phyloP scores from a whole-genome alignment of 2,797 vertebrate genomes.

The Mus spretus region DNA sequence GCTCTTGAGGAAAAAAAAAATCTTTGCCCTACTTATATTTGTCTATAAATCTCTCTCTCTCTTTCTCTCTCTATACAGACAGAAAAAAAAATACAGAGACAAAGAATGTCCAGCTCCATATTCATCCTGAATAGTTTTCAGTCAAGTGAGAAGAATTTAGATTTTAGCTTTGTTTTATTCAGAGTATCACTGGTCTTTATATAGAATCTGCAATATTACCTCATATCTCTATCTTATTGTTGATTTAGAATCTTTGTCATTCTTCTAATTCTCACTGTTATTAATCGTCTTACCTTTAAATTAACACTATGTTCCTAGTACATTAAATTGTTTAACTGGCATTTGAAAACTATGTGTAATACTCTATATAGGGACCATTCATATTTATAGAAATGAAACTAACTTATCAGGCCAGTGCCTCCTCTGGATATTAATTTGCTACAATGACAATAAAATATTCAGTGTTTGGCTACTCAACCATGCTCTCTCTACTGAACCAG shows the following conservation, averaged over 20 bases:
- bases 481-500: neutral
- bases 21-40: neutral
- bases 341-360: neutral
- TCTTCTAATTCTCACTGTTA: neutral
- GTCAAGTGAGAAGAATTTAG: neutral
- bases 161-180: neutral
- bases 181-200: neutral
- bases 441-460: neutral
- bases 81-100: too few species aligned
- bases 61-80: neutral
- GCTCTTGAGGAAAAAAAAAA: neutral
- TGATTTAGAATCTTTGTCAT: neutral
- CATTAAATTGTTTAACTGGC: neutral
- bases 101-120: neutral
- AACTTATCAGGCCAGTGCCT: neutral
- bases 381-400: neutral
- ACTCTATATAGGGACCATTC: neutral
- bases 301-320: neutral
- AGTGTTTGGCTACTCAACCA: neutral
- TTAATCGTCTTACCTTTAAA: neutral
- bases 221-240: neutral
- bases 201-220: neutral
- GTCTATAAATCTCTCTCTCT: neutral
- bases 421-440: neutral
- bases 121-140: neutral